phyloP scores from a whole-genome alignment of 2,113 vertebrate genomes.

The Columbina picui region DNA sequence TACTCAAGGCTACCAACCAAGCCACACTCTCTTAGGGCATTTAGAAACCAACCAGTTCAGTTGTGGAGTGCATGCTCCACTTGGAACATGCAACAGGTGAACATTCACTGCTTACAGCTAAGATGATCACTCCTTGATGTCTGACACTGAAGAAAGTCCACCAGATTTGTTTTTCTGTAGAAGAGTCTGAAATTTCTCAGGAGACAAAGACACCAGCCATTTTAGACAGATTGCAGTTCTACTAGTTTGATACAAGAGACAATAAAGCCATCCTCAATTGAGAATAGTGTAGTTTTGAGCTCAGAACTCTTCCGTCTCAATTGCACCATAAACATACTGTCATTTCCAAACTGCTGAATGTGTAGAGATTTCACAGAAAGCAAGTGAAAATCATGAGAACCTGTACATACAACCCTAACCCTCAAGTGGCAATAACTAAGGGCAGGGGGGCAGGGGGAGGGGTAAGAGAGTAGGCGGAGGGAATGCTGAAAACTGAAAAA shows the following conservation, averaged over 20 bases:
- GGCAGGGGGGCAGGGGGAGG: too few species aligned
- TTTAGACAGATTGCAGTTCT: not conserved
- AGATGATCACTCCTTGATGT: not conserved
- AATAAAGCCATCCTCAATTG: not conserved
- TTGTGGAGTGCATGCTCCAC: not conserved
- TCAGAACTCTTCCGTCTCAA: not conserved
- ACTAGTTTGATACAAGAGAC: not conserved
- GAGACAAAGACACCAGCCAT: not conserved
- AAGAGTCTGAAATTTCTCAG: not conserved
- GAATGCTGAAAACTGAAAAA: not conserved
- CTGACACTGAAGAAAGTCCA: not conserved
- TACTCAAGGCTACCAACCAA: not conserved
- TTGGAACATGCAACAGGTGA: not conserved
- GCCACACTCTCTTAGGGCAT: too few species aligned
- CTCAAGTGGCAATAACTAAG: not conserved
- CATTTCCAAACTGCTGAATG: not conserved
- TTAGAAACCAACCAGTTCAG: not conserved
- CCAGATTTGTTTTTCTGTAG: not conserved
- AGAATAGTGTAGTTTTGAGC: not conserved
- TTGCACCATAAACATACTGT: not conserved
- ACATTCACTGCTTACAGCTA: not conserved
- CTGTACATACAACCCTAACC: not conserved
- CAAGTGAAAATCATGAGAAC: not conserved
- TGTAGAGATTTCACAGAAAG: not conserved
- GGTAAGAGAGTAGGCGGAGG: too few species aligned